Evolutionary conservation across 2,888 invertebrate species (phyloP).

Genomic region (Geophilus truncorum): DNA sequence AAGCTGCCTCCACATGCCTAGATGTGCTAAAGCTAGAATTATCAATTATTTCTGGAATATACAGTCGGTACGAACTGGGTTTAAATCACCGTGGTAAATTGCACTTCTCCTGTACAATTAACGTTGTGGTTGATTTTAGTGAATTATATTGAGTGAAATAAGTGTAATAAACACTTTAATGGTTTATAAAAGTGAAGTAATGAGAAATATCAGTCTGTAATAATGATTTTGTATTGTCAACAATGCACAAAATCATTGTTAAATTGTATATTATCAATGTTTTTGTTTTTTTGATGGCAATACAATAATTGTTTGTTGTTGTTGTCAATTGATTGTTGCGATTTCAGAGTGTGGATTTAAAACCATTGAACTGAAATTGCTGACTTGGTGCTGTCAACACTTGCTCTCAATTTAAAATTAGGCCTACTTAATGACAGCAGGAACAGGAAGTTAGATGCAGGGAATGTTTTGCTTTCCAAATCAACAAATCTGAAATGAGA

Average conservation of each 20-base stretch:
- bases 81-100: no score
- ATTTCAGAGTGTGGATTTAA: not conserved
- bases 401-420: conserved; percentile 16
- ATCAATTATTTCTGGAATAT: not conserved
- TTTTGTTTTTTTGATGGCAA: not conserved
- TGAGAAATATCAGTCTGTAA: no score
- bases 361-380: not conserved
- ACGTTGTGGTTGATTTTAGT: no score
- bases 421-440: conserved; percentile 5
- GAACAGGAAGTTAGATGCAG: not conserved
- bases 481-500: not conserved
- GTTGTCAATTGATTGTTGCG: not conserved
- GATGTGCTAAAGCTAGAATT: not conserved
- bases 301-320: not conserved
- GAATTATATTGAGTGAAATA: not conserved
- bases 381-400: conserved; percentile 4
- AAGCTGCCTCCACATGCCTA: not conserved
- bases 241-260: no score
- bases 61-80: no score
- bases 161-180: not conserved
- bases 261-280: no score
- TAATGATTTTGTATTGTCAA: no score
- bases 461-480: not conserved
- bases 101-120: no score
- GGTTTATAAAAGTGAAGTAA: not conserved